These are phyloP conservation scores for Caloenas nicobarica DNA, from an alignment of 2,113 vertebrate species.

Conservation along the genomic window DNA sequence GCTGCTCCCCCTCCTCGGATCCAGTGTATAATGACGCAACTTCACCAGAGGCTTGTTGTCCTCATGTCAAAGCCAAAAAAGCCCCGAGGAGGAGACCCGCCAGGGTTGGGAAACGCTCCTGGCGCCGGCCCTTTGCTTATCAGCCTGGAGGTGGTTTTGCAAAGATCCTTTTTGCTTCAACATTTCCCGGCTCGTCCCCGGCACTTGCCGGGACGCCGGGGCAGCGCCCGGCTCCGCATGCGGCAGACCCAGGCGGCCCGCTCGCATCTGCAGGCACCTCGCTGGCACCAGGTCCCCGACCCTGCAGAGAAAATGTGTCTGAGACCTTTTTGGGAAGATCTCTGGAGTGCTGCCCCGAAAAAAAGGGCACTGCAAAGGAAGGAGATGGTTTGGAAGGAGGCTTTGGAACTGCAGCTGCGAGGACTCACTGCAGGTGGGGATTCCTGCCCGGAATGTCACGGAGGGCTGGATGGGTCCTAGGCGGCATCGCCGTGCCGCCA, in stretches of 20 bases:
- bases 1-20: background rate
- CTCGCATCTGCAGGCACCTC: constrained; percentile 28
- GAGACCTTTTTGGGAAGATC: background rate
- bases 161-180: background rate
- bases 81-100: background rate
- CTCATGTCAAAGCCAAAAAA: background rate
- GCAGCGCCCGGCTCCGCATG: background rate
- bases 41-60: background rate
- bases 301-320: background rate
- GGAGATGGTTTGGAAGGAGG: background rate
- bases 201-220: background rate
- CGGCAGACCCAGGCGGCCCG: background rate
- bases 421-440: constrained; percentile 44
- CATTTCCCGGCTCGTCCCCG: background rate
- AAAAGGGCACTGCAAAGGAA: rapidly evolving
- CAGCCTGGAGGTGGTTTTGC: background rate
- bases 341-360: rapidly evolving
- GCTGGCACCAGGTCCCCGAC: background rate
- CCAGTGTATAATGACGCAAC: background rate
- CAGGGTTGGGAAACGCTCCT: background rate
- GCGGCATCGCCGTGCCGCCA: background rate
- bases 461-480: background rate
- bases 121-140: background rate
- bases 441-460: rapidly evolving
- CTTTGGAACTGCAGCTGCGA: rapidly evolving